phyloP scores from a whole-genome alignment of 2,113 vertebrate species.

The Galeopterus variegatus region DNA sequence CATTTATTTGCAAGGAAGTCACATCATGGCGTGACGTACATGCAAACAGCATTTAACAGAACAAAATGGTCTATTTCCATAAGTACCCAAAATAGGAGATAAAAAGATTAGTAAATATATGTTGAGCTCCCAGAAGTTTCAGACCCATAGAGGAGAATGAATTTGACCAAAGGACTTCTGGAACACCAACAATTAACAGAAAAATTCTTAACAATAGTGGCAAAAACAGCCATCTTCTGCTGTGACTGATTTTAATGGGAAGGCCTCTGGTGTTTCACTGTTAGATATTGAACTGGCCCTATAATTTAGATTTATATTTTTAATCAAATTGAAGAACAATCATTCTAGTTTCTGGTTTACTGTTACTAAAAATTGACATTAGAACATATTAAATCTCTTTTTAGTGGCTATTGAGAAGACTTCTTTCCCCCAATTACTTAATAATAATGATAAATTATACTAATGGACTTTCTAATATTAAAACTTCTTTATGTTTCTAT shows the following conservation, averaged over 20 bases:
- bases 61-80: not conserved
- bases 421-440: not conserved
- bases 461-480: slow-evolving; percentile 26
- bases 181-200: not conserved
- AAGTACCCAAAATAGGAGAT: not conserved
- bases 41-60: not conserved
- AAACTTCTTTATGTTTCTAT: slow-evolving; percentile 3
- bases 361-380: slow-evolving; percentile 19
- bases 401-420: not conserved
- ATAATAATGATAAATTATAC: slow-evolving; percentile 33
- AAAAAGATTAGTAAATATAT: not conserved
- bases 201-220: not conserved
- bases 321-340: slow-evolving; percentile 19
- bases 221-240: not conserved
- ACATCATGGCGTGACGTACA: not conserved
- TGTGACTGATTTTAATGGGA: not conserved
- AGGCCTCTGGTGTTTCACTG: not conserved
- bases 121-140: not conserved
- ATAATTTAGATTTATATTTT: slow-evolving; percentile 41
- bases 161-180: not conserved
- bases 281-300: not conserved
- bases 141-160: not conserved
- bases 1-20: not conserved
- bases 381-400: slow-evolving; percentile 12
- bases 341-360: not conserved